Base-by-base conservation (phyloP, 2,888 invertebrate genomes). In the Dynastes grantii region DNA sequence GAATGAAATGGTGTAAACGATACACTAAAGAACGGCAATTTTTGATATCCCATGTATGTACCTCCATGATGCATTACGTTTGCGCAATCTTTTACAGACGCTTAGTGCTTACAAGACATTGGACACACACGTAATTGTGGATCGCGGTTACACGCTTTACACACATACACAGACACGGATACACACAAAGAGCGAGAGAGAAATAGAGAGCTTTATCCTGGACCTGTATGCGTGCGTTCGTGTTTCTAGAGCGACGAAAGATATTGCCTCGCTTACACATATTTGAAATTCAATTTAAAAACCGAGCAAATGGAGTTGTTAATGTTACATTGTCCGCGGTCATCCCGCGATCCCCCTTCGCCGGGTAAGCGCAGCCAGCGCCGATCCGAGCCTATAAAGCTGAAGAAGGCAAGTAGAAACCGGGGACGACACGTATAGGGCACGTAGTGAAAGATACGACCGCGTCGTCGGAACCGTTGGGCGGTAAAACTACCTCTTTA, bases 241-340 rank as follows among this genome's bases (percentile, higher is more conserved):
- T 22, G 68, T 61, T 40, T 27, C 45, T 45, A 40, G 58, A 61
- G 40, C 61, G 73, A 64, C 22, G 71, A 71, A 64, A 79, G 76
- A 77, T 79, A 79, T 77, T 75, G 79, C 79, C 77, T 75, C 77
- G 73, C 67, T 76, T 75, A 77, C 79, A 79, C 79, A 79, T 79
- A 81, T 81, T 81, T 81, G 81, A 81, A 81, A 81, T 80, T 81
- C 81, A 81, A 81, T 81, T 81, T 80, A 80, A 80, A 80, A 79
- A 79, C 79, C 78, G 80, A 82, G 82, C 82, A 82, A 81, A 82
- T 81, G 81, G 84, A 84, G 81, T 84, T 84, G 84, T 87, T 88
- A 88, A 88, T 88, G 87, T 89, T 91, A 91, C 92, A 92, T 92
- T 92, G 92, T 92, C 90, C 89, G 90, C 45, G 45, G 45, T 45